Base-by-base conservation (phyloP, 2,888 invertebrate genomes). In the Drosophila phalerata region DNA sequence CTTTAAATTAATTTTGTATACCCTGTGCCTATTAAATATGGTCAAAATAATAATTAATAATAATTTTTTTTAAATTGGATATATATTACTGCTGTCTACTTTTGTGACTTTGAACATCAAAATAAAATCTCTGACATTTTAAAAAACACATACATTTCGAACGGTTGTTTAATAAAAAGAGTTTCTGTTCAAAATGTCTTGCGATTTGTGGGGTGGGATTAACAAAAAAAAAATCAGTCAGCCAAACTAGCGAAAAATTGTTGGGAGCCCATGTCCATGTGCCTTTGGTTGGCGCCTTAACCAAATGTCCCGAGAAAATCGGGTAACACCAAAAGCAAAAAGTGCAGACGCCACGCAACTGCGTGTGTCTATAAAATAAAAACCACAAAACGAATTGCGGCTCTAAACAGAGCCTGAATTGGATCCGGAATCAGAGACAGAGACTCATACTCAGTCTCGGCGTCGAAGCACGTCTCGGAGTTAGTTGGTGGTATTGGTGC, bases 261-360 rank as follows among this genome's bases (percentile, higher is more conserved):
- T 11, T 9, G 10, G 11, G 42, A 19, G 72, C 69, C 52, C 45
- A 49, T 49, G 42, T 53, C 45, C 49, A 48, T 43, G 52, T 55
- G 42, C 42, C 19, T 17, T 19, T 57, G 58, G 40, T 61, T 48
- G 19, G 22, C 38, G 47, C 69, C 45, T 19, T 11, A 25, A 22
- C 30, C 42, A 56, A 51, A 40, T 61, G 55, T 45, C 38, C 30
- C 37, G 13, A 10, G 19, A 28, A 51, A 45, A 37, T 43, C 43
- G 19, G 30, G 11, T 32, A 34, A 43, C 40, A 64, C 52, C 66
- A 68, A 42, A 66, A 70, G 69, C 75, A 40, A 43, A 78, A 81
- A 81, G 56, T 80, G 81, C 74, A 81, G 74, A 80, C 81, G 72
- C 85, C 82, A 87, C 70, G 66, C 79, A 75, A 71, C 61, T 81